Evolutionary conservation across 2,888 invertebrate species (phyloP), one percentile per base, ranked within the genome.

Genomic region (Steinernema scapterisci): DNA sequence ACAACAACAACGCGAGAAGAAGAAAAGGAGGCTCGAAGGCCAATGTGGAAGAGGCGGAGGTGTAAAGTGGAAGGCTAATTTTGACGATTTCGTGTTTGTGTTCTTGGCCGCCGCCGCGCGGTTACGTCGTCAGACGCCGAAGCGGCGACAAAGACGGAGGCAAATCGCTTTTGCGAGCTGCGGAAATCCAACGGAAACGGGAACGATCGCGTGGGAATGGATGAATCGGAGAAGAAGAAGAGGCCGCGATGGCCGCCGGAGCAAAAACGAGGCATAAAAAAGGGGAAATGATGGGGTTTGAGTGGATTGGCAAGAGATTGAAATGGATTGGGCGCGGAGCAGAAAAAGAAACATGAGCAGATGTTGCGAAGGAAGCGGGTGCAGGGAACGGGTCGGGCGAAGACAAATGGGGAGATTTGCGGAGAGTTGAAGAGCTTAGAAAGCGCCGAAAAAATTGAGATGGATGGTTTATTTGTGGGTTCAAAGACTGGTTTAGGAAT

Each of bases 141-240:
- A n/a, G n/a, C n/a, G n/a, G n/a, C n/a, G n/a, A 38, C 38, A 38
- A 38, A 38, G 38, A n/a, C 38, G 38, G 38, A 38, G 38, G 38
- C 38, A 3, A 38, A 38, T 6, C 9, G 5, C 9, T 9, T 38
- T 38, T 38, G 38, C 38, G 38, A 38, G 38, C 38, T 38, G 38
- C 38, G 38, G 38, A 38, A 38, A 38, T 3, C 38, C 38, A 9
- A 9, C 38, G 63, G 63, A 25, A 21, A 13, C 31, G 25, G 63
- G 63, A 63, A 63, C 27, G 63, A 63, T 63, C 63, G 63, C 63
- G 63, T 63, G 63, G 63, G 31, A 63, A 63, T 31, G 27, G 31
- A 5, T 16, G 31, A 16, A 63, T 5, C 31, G 31, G 63, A 21
- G 54, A 21, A n/a, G 54, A 3, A 48, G 48, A 48, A 16, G 54